Evolutionary conservation across 2,888 invertebrate genomes (phyloP).

Genomic region (Apodemia hepburni): DNA sequence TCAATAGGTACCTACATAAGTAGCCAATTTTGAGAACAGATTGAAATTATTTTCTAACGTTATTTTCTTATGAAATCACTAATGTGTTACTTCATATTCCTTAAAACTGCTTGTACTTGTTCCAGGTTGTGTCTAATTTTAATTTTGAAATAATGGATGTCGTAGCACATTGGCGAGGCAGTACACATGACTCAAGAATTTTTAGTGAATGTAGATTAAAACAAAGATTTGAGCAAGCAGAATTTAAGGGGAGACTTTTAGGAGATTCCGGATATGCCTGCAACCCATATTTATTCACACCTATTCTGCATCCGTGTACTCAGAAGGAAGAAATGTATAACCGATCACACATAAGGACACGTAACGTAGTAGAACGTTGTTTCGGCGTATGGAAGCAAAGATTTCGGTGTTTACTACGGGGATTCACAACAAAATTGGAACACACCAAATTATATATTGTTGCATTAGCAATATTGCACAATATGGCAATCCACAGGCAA

Average conservation of each 20-base stretch:
- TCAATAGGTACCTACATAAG: background rate
- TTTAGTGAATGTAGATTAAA: background rate
- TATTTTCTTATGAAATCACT: background rate
- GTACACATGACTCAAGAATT: background rate
- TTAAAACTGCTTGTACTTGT: background rate
- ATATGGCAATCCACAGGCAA: background rate
- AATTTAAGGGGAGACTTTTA: background rate
- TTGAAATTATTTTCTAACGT: background rate
- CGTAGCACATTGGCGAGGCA: background rate
- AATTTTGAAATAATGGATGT: background rate
- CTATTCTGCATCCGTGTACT: background rate
- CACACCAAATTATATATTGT: background rate
- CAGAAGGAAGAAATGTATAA: background rate
- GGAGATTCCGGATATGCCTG: background rate
- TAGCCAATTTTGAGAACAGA: background rate
- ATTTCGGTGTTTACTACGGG: too few relatives aligned
- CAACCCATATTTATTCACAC: background rate
- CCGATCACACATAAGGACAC: background rate
- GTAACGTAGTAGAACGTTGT: background rate
- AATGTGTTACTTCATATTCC: background rate
- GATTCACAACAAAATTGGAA: too few relatives aligned
- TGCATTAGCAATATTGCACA: background rate
- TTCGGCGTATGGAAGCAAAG: background rate
- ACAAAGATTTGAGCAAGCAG: background rate
- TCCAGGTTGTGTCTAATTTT: background rate